phyloP scores from a whole-genome alignment of 2,797 vertebrate species.

The Pyrrhura leucotis region DNA sequence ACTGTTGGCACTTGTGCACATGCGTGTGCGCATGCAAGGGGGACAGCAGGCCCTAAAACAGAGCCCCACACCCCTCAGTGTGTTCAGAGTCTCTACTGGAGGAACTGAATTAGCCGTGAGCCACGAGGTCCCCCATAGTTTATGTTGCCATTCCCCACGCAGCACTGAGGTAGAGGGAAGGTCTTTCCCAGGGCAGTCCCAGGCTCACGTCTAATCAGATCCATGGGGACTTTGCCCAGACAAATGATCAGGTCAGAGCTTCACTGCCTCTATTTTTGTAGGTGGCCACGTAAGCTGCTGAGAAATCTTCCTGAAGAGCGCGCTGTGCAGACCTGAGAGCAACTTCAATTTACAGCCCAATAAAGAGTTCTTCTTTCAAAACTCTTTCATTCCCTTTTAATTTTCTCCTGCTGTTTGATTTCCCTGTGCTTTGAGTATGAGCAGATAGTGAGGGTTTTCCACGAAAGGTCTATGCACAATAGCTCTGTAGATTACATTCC shows the following conservation, averaged over 20 bases:
- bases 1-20: background rate
- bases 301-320: background rate
- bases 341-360: background rate
- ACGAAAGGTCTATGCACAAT: background rate
- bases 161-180: background rate
- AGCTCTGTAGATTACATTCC: background rate
- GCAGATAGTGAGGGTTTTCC: background rate
- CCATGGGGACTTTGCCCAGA: background rate
- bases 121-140: background rate
- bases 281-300: background rate
- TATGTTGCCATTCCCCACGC: accelerated
- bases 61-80: background rate
- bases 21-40: accelerated
- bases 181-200: background rate
- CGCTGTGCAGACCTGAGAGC: background rate
- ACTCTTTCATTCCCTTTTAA: background rate
- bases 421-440: background rate
- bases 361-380: background rate
- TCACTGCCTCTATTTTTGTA: background rate
- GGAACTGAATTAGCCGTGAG: background rate
- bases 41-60: background rate
- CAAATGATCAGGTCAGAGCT: background rate
- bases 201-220: background rate
- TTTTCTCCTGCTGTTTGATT: background rate
- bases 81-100: background rate